Conservation (phyloP, 2,113 vertebrate species). For the Procavia capensis region DNA sequence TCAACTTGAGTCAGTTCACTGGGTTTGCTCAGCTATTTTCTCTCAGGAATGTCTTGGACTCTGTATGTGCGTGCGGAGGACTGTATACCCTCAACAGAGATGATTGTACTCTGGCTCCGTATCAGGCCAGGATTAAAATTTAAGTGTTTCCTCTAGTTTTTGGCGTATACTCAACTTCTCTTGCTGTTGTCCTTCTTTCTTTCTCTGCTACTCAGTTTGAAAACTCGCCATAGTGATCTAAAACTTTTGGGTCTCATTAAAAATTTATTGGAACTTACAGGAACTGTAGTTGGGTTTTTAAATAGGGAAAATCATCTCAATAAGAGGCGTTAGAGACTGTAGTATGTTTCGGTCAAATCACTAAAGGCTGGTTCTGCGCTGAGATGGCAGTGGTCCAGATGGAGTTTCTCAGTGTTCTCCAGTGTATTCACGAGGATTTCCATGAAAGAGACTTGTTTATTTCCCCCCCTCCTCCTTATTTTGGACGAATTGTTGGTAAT, state of each 20-base stretch:
- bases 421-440: background rate
- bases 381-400: background rate
- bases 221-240: conserved; percentile 37
- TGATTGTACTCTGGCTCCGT: background rate
- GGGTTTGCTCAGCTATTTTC: background rate
- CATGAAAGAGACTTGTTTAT: background rate
- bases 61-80: background rate
- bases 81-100: background rate
- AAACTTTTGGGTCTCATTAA: conserved; percentile 34
- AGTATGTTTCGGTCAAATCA: background rate
- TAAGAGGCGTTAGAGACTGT: background rate
- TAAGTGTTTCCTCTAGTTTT: conserved; percentile 42
- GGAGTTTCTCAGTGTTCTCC: background rate
- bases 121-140: background rate
- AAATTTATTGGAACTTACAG: background rate
- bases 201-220: conserved; percentile 34
- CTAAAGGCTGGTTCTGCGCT: background rate
- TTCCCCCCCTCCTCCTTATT: background rate
- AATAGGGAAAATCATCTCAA: background rate
- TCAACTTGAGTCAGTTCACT: background rate
- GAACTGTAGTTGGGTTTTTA: background rate
- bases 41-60: background rate
- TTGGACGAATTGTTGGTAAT: conserved; percentile 5
- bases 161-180: conserved; percentile 17
- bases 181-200: background rate